Percentiles rank a stretch among this genome's conserved stretches.
Evolutionary conservation across 2,888 invertebrate species (phyloP).

Genomic region (Phorcus lineatus): DNA sequence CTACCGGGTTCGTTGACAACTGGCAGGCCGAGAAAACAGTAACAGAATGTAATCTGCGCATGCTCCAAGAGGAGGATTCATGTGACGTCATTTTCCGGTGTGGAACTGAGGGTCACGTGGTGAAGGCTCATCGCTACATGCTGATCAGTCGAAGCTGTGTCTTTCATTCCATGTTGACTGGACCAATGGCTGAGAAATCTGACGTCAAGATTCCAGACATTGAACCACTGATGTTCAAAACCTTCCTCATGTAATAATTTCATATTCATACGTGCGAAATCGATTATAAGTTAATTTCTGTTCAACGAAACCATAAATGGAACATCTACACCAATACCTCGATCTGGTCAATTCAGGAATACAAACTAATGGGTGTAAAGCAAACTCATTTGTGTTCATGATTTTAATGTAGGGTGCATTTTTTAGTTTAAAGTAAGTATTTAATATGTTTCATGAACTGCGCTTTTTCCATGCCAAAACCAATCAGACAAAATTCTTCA

Average conservation of each 20-base stretch:
- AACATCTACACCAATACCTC: too few relatives aligned
- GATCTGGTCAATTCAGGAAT: too few relatives aligned
- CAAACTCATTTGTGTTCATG: too few relatives aligned
- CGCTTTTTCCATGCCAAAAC: too few relatives aligned
- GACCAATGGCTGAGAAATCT: background rate
- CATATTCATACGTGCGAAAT: too few relatives aligned
- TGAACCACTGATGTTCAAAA: background rate
- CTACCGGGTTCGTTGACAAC: background rate
- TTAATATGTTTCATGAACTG: too few relatives aligned
- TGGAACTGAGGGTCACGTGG: background rate
- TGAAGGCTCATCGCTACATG: background rate
- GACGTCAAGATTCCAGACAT: background rate
- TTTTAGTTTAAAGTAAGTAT: too few relatives aligned
- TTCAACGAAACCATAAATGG: too few relatives aligned
- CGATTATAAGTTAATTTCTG: too few relatives aligned
- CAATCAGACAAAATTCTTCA: too few relatives aligned
- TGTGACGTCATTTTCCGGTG: background rate
- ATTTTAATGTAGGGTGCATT: too few relatives aligned
- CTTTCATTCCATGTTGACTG: background rate
- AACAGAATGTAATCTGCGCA: background rate
- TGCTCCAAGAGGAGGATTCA: background rate
- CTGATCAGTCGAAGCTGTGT: background rate
- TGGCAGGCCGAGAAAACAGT: background rate
- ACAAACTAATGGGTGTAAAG: too few relatives aligned
- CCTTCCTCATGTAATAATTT: background rate